Evolutionary conservation across 2,888 invertebrate genomes (phyloP).

Genomic region (Sarcophaga variegata): DNA sequence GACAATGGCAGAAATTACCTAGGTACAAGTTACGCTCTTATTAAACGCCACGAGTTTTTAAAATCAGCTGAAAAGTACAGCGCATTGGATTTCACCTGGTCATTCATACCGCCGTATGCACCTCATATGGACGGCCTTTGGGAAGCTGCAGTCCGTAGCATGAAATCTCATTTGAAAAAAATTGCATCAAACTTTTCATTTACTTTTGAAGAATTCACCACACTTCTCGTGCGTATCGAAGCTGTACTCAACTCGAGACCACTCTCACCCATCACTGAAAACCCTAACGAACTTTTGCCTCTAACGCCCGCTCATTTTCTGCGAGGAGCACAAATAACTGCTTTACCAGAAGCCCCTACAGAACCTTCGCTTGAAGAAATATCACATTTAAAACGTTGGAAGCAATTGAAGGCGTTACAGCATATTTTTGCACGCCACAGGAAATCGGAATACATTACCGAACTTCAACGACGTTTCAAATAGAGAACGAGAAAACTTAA

Average conservation of each 20-base stretch:
- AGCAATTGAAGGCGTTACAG: too few relatives aligned
- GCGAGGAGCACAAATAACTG: constrained; percentile 6
- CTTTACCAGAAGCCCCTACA: constrained; percentile 10
- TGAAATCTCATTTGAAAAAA: constrained; percentile 40
- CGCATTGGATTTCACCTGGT: constrained; percentile 17
- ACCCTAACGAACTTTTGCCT: constrained; percentile 15
- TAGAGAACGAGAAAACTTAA: too few relatives aligned
- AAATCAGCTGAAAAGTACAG: background rate
- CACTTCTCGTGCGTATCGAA: constrained; percentile 31
- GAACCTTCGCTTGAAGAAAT: too few relatives aligned
- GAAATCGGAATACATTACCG: too few relatives aligned
- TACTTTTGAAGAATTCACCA: constrained; percentile 43
- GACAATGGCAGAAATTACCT: constrained; percentile 62
- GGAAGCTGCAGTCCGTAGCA: constrained; percentile 45
- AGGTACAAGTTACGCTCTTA: constrained; percentile 13
- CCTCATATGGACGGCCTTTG: constrained; percentile 33
- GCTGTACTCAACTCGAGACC: constrained; percentile 43
- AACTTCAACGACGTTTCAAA: too few relatives aligned
- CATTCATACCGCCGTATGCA: constrained; percentile 46
- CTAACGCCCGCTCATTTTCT: constrained; percentile 21
- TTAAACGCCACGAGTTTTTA: background rate
- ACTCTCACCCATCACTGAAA: constrained; percentile 22
- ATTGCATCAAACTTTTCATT: background rate
- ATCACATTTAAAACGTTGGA: too few relatives aligned
- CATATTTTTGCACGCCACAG: too few relatives aligned